Percentiles rank a stretch among this genome's conserved stretches.
phyloP scores from a whole-genome alignment of 1,140 invertebrate genomes.

The Zophobas atratus region DNA sequence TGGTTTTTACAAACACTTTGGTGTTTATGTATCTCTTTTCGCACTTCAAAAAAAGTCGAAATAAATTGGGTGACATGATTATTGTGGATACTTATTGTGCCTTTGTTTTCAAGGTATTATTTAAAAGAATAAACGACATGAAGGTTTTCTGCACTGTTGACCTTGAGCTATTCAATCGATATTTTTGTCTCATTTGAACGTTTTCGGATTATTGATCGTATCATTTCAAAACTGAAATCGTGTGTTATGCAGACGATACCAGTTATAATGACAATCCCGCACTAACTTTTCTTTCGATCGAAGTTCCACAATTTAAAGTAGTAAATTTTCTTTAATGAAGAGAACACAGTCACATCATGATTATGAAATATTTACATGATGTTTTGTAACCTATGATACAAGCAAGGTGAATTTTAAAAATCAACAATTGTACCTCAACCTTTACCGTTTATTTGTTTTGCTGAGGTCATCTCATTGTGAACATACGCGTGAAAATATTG shows the following conservation, averaged over 20 bases:
- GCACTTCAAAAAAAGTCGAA: too few relatives aligned
- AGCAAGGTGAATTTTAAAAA: conserved; percentile 4
- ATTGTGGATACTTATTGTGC: too few relatives aligned
- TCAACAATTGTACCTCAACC: not conserved
- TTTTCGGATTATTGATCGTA: conserved; percentile 3
- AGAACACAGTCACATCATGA: not conserved
- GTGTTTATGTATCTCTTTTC: too few relatives aligned
- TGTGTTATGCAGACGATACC: too few relatives aligned
- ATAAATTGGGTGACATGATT: too few relatives aligned
- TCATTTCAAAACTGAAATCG: not conserved
- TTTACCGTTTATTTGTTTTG: conserved; percentile 6
- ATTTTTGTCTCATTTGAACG: conserved; percentile 5
- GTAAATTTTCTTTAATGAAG: not conserved
- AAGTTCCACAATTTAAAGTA: too few relatives aligned
- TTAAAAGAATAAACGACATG: conserved; percentile 13
- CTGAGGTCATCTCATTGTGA: conserved; percentile 25
- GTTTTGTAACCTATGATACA: not conserved
- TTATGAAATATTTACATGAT: conserved; percentile 1
- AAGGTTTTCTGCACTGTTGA: conserved; percentile 23
- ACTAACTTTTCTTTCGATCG: not conserved
- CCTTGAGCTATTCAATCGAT: conserved; percentile 35
- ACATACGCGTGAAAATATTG: not conserved
- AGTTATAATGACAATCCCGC: not conserved
- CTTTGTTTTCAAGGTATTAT: not conserved
- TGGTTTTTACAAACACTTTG: too few relatives aligned